Evolutionary conservation across 2,797 vertebrate species (phyloP), one percentile per base, ranked within the genome.

Genomic region (Spatula clypeata): DNA sequence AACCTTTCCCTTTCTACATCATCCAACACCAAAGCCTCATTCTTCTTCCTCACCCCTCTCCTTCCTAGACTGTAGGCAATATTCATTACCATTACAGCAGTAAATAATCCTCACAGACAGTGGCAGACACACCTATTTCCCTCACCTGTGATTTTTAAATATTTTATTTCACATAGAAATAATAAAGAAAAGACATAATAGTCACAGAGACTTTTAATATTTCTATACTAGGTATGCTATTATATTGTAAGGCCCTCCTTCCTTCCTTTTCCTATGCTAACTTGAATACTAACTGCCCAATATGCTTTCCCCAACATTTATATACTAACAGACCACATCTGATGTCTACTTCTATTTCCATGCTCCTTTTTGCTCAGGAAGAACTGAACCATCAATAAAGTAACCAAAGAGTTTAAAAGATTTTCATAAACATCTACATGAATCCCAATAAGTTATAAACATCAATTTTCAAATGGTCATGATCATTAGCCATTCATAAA

Each of bases 31-130:
- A 16, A 75, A 69, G 7, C 10, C 5, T 87, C 12, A 29, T 71
- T 60, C 1, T 64, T 88, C 11, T 66, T 62, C 5, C 19, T 62
- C 42, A 57, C 1, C 1, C 4, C 1, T 2, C 11, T 17, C 1
- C 11, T 54, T 73, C 36, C 6, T 44, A 64, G 17, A 64, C 71
- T 8, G 18, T 7, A 40, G 15, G 16, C 73, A 71, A 81, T 53
- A 80, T 29, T 75, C 14, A 8, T 61, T 32, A 80, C 3, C 5
- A 7, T 2, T 44, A 36, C 2, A 73, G 16, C 11, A 62, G 38
- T 21, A 64, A 51, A 58, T 62, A 49, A 45, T 7, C 14, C 21
- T 29, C 26, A 70, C 5, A 73, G 40, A 81, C 60, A 82, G 6
- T 6, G 38, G 66, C 18, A 86, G 26, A 69, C 23, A 36, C 18